Percentiles rank a stretch among this genome's conserved stretches.
phyloP scores from a whole-genome alignment of 2,113 vertebrate genomes.

The Xiphorhynchus elegans region DNA sequence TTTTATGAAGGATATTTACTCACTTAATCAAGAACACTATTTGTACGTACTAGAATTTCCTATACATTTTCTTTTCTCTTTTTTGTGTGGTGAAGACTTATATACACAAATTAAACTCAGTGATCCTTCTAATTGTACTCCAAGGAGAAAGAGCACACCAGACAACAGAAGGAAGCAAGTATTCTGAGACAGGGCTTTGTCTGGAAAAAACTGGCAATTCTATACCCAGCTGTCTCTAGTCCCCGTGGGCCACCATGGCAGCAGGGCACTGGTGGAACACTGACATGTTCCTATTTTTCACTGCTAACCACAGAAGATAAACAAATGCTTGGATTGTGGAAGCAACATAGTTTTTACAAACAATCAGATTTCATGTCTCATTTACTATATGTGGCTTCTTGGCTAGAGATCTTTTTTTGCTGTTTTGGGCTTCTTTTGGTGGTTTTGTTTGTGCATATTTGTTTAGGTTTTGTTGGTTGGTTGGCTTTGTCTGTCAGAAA shows the following conservation, averaged over 20 bases:
- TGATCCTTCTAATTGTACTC: background rate
- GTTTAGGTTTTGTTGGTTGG: background rate
- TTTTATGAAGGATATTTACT: background rate
- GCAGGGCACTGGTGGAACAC: background rate
- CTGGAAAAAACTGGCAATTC: background rate
- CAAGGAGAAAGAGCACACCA: background rate
- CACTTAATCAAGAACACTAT: background rate
- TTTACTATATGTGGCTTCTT: background rate
- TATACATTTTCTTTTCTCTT: background rate
- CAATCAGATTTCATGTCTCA: background rate
- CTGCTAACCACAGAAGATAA: background rate
- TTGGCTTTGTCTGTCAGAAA: background rate
- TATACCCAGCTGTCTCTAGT: background rate
- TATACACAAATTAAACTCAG: background rate
- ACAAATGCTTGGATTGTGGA: background rate
- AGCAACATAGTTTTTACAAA: background rate
- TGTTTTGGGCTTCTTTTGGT: background rate
- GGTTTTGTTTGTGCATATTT: background rate
- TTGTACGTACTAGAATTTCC: background rate
- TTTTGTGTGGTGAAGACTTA: rapidly evolving
- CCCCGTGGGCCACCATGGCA: background rate
- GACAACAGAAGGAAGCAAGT: background rate
- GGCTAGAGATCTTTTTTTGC: background rate
- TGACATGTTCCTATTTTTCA: background rate
- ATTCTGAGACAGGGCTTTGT: background rate